Evolutionary conservation across 92 coral and sea anemone genomes (phyloP), one percentile per base, ranked within the genome.

Genomic region (Zoanthus solanderi): DNA sequence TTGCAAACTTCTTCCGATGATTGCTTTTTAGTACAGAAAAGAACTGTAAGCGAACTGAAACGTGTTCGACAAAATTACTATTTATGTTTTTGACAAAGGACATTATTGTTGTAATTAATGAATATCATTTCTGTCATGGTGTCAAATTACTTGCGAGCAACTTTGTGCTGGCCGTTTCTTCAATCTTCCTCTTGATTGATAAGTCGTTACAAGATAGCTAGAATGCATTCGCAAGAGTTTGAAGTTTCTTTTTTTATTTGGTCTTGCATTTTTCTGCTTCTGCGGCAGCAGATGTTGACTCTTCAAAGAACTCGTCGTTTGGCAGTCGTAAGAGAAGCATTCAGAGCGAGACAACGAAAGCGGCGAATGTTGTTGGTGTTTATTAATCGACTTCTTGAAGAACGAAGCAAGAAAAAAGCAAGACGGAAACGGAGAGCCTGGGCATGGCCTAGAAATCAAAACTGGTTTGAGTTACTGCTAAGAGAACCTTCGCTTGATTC

Each of bases 391-490:
- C 53, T 52, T 2, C 5, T 52, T 15, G 57, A 32, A 45, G 77
- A 63, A 54, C 75, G 72, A 23, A 73, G 53, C 44, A 34, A 69
- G 65, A 12, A 32, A 58, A 71, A 18, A 42, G 14, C 9, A 9
- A 76, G 79, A 4, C 48, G 45, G 1, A 56, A 69, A 28, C 84
- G 83, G 10, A 76, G 88, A 46, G 92, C 92, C 72, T 91, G 92
- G 94, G 92, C 76, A 31, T 88, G 84, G 89, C 94, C 94, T 52
- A 82, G 89, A 44, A 86, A 87, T 37, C 94, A 91, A 68, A 71
- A 82, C 86, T 87, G 91, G 92, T 83, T 92, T 68, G 67, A 31
- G 6, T 45, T 29, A 29, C 67, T 90, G 47, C 14, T 87, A 28
- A 72, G 77, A 44, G 88, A 87, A 66, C 80, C 66, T 42, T 74